phyloP scores from a whole-genome alignment of 2,113 vertebrate genomes.

The Grammatotria lemairii region DNA sequence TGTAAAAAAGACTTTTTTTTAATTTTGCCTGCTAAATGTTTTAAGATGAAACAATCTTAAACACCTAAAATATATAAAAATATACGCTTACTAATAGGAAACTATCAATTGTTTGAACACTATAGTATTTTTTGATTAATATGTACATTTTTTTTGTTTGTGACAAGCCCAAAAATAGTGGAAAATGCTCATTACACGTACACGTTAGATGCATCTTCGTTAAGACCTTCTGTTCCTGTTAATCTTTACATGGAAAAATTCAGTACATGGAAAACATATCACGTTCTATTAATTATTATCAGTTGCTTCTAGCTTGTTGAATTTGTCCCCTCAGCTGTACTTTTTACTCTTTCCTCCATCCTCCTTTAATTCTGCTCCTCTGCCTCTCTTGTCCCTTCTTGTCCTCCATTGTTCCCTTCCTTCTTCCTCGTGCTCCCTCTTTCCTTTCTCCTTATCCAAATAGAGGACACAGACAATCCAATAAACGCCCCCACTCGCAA shows the following conservation, averaged over 20 bases:
- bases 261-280: not conserved
- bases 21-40: not conserved
- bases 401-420: not conserved
- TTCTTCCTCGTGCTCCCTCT: not conserved
- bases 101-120: not conserved
- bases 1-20: not conserved
- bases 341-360: not conserved
- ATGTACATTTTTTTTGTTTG: not conserved
- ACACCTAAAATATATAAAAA: not conserved
- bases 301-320: not conserved
- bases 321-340: not conserved
- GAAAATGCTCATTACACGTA: not conserved
- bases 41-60: not conserved
- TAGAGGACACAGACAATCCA: slow-evolving; percentile 68
- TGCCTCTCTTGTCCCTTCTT: not conserved
- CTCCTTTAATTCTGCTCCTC: not conserved
- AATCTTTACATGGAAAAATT: not conserved
- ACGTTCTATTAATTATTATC: not conserved
- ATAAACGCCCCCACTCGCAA: slow-evolving; percentile 56
- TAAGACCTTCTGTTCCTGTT: not conserved
- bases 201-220: not conserved
- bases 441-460: slow-evolving; percentile 58
- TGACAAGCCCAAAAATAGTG: not conserved
- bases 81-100: not conserved
- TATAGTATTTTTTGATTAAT: not conserved